A percentile compares a stretch with the other conserved stretches of the same genome.
Conservation (phyloP, 92 coral and sea anemone species). For the Epizoanthus rinbou region DNA sequence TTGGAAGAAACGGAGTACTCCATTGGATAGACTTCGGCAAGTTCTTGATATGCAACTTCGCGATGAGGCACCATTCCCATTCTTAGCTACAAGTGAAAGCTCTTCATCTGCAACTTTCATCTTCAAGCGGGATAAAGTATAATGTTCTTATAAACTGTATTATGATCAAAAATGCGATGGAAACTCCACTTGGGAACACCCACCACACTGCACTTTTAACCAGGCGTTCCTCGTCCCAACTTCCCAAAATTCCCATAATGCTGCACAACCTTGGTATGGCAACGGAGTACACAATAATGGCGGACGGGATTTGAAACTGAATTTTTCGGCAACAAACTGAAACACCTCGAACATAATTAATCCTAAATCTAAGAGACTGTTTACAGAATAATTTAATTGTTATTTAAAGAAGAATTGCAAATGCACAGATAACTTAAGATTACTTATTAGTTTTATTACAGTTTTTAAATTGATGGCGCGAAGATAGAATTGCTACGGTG, state of each 20-base stretch:
- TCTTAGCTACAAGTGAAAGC: not conserved
- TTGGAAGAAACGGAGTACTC: slow-evolving; percentile 27
- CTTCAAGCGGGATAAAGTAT: not conserved
- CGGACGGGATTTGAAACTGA: not conserved
- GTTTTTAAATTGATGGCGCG: slow-evolving; percentile 33
- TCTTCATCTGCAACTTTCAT: not conserved
- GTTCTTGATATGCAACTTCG: slow-evolving; percentile 3
- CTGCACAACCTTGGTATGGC: slow-evolving; percentile 32
- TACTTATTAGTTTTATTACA: not conserved
- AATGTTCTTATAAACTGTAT: too few relatives aligned
- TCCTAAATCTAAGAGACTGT: slow-evolving; percentile 10
- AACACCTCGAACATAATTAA: not conserved
- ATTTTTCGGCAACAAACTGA: not conserved
- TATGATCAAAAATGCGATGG: not conserved
- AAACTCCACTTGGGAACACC: not conserved
- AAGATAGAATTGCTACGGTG: not conserved
- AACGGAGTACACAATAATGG: slow-evolving; percentile 40
- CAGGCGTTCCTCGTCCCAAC: slow-evolving; percentile 18
- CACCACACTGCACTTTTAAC: not conserved
- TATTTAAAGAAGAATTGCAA: not conserved
- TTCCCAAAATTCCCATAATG: not conserved
- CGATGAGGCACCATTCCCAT: not conserved
- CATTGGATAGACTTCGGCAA: not conserved
- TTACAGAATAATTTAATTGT: not conserved
- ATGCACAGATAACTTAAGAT: not conserved